Conservation (phyloP, 2,797 vertebrate species). For the Labeo calbasu region DNA sequence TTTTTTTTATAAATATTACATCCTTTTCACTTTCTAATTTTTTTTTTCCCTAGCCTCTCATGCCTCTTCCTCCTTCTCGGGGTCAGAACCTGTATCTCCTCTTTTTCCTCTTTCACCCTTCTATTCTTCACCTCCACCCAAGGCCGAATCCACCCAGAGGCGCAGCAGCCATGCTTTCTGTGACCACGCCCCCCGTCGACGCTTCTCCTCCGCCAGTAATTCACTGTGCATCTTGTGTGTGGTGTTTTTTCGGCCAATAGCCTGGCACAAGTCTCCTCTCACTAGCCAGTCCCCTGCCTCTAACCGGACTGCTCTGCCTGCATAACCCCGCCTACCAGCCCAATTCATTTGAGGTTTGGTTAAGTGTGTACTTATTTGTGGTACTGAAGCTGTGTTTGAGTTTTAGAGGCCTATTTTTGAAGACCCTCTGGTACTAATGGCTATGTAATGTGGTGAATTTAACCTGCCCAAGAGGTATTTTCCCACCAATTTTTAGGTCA, state of each 20-base stretch:
- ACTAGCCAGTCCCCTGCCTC: conserved; percentile 29
- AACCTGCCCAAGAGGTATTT: background rate
- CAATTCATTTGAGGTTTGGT: background rate
- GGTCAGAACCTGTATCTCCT: conserved; percentile 84
- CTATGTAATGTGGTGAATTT: background rate
- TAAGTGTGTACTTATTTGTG: conserved; percentile 12
- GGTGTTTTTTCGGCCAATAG: conserved; percentile 51
- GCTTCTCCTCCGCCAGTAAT: conserved; percentile 85
- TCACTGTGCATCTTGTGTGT: conserved; percentile 54
- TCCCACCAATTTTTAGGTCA: background rate
- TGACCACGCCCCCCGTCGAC: conserved; percentile 80
- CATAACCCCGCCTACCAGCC: background rate
- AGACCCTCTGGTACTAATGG: conserved; percentile 3
- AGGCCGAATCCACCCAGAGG: conserved; percentile 74
- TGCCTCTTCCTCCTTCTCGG: conserved; percentile 89
- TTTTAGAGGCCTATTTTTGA: background rate
- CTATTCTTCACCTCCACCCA: conserved; percentile 76
- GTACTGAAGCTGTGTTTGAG: background rate
- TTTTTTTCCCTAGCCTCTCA: conserved; percentile 85
- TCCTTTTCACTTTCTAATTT: conserved; percentile 69
- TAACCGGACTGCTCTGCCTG: conserved; percentile 7
- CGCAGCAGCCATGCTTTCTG: conserved; percentile 80
- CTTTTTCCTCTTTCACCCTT: conserved; percentile 83
- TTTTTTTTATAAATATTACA: conserved; percentile 62
- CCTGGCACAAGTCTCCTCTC: conserved; percentile 68